Evolutionary conservation across 2,888 invertebrate species (phyloP), one percentile per base, ranked within the genome.

Genomic region (Neoitamus cyanurus): DNA sequence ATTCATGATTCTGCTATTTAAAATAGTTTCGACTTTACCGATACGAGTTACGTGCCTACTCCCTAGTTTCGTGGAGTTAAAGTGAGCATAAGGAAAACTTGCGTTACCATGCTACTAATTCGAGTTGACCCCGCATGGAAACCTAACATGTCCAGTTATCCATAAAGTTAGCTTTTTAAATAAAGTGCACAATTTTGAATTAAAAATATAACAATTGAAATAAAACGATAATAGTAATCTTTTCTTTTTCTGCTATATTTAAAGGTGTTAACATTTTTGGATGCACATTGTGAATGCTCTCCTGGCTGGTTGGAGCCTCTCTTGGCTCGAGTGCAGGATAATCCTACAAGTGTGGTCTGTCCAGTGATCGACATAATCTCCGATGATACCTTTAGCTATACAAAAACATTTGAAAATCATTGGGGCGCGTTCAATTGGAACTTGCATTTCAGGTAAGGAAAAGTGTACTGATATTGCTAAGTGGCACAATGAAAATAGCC

Each of bases 351-450:
- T 85, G 91, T 91, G 15, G 88, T 91, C 13, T 90, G 90, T 9
- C 97, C 97, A 0, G 95, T 97, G 0, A 98, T 98, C 85, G 98
- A 98, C 89, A 97, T 99, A 20, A 96, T 99, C 72, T 97, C 97
- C 86, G 98, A 99, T 89, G 97, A 99, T 88, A 98, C 97, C 2
- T 96, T 99, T 88, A 97, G 98, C 42, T 99, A 99, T 90, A 96
- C 96, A 2, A 96, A 98, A 88, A 97, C 97, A 85, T 90, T 90
- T 83, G 99, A 99, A 90, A 94, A 98, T 75, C 98, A 99, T 88
- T 98, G 98, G 96, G 99, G 99, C 3, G 99, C 98, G 0, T 98
- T 99, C 90, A 99, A 98, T 90, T 99, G 99, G 99, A 96, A 97
- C 87, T 92, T 99, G 15, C 98, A 98, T 90, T 99, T 96, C 88